Base-by-base conservation (phyloP, 2,113 vertebrate species). In the Cyrtonyx montezumae region DNA sequence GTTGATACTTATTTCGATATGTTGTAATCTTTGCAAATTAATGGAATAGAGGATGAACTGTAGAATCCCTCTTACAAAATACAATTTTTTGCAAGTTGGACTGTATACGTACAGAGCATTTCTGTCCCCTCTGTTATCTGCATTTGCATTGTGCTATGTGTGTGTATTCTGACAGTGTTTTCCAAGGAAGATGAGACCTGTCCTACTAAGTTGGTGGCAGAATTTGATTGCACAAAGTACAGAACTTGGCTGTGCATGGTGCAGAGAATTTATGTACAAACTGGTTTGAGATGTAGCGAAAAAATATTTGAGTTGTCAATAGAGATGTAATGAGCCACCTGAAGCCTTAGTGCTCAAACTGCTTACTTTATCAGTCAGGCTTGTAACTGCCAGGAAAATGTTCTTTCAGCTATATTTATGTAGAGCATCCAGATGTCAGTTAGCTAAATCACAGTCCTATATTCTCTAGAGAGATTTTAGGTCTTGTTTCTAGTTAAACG, bases 341-440 rank as follows among this genome's bases (percentile, higher is more conserved):
- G 94, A 97, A 97, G 40, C 84, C 91, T 88, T 88, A 89, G 81
- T 71, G 78, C 66, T 91, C 92, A 84, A 59, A 94, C 43, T 79
- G 69, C 88, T 95, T 84, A 46, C 77, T 95, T 94, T 92, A 85
- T 87, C 87, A 94, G 83, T 63, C 17, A 79, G 87, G 81, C 94
- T 94, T 91, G 91, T 90, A 61, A 91, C 83, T 62, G 59, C 75
- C 89, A 93, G 93, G 94, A 80, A 95, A 93, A 92, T 80, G 90
- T 97, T 96, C 92, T 56, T 91, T 84, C 84, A 86, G 90, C 91
- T 95, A 40, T 92, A 48, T 95, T 97, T 97, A 58, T 96, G 90
- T 91, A 91, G 68, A 95, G 84, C 66, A 90, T 91, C 78, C 96
- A 96, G 96, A 91, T 96, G 94, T 75, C 88, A 91, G 84, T 87